Percentiles rank a stretch among this genome's conserved stretches.
Conservation (phyloP, 2,888 invertebrate genomes). For the Atherix ibis region DNA sequence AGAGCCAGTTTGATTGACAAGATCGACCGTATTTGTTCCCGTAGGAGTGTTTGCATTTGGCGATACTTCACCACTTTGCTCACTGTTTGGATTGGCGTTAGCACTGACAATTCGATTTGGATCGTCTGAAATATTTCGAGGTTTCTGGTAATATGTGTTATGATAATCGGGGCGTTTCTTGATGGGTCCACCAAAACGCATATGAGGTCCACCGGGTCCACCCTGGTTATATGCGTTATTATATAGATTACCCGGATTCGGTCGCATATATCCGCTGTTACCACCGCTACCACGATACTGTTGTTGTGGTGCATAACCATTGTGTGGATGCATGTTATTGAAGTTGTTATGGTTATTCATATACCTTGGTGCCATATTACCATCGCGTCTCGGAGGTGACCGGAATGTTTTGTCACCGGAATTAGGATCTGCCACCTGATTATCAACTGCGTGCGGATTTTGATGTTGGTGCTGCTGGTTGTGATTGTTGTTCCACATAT, state of each 20-base stretch:
- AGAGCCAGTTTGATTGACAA: slow-evolving; percentile 17
- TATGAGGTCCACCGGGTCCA: no score
- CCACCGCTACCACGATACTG: slow-evolving; percentile 1
- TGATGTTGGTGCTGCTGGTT: no score
- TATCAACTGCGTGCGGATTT: no score
- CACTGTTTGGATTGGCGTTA: neutral
- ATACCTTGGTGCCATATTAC: neutral
- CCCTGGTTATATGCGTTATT: slow-evolving; percentile 7
- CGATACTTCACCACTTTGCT: neutral
- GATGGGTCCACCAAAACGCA: slow-evolving; percentile 7
- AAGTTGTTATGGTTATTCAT: slow-evolving; percentile 4
- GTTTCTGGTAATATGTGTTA: slow-evolving; percentile 7
- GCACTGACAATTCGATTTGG: neutral
- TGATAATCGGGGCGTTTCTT: slow-evolving; percentile 10
- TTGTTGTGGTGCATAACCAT: slow-evolving; percentile 7
- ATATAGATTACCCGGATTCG: slow-evolving; percentile 2
- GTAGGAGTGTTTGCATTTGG: slow-evolving; percentile 13
- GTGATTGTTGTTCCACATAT: slow-evolving; percentile 6
- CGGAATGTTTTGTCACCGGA: slow-evolving; percentile 4
- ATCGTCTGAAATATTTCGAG: neutral
- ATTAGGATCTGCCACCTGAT: neutral
- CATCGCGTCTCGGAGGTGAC: slow-evolving; percentile 3
- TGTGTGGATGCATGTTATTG: slow-evolving; percentile 6
- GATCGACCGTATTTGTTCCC: slow-evolving; percentile 20
- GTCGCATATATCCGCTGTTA: slow-evolving; percentile 1